Base-by-base conservation (phyloP, 2,888 invertebrate genomes). In the Coleophora deauratella region DNA sequence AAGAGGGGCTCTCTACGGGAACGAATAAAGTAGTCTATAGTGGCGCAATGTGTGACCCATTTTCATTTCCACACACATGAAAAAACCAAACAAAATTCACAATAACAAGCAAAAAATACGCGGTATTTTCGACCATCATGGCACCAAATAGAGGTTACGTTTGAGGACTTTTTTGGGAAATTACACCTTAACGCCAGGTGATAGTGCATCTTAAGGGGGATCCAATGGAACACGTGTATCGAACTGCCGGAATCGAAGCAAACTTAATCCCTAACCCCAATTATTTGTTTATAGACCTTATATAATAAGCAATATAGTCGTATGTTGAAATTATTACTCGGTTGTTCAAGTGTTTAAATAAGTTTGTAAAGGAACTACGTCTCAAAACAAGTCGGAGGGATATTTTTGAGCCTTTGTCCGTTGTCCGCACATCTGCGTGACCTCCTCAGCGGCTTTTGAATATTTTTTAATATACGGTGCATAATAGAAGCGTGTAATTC, bases 31-130 rank as follows among this genome's bases (percentile, higher is more conserved):
- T 54, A 66, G 62, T 6, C n/a, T n/a, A 55, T 55, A 54, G 50
- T 63, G 54, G 62, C 62, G 72, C 66, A 75, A 79, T 68, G 77
- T 79, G 80, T 80, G 82, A 82, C 82, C 82, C 79, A 82, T 74
- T 80, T 82, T 68, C 55, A 59, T 63, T 66, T 46, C 48, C 46
- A 52, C 54, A 41, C 27, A 32, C 36, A 40, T 36, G 39, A 42
- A 41, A 11, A 35, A 21, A 4, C 3, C 21, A 21, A 21, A 21
- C 21, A 21, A 21, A 21, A 21, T 21, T 21, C 21, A 6, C 21
- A 3, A 21, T 21, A 21, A 21, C 21, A 21, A 21, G 21, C 49
- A 12, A 34, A 28, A 38, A 41, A 27, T 8, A 10, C 11, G 2
- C 7, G 9, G 28, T 28, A 40, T 31, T 31, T 31, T 40, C 14